Base-by-base conservation (phyloP, 1,140 invertebrate genomes). In the Drosophila burlai region DNA sequence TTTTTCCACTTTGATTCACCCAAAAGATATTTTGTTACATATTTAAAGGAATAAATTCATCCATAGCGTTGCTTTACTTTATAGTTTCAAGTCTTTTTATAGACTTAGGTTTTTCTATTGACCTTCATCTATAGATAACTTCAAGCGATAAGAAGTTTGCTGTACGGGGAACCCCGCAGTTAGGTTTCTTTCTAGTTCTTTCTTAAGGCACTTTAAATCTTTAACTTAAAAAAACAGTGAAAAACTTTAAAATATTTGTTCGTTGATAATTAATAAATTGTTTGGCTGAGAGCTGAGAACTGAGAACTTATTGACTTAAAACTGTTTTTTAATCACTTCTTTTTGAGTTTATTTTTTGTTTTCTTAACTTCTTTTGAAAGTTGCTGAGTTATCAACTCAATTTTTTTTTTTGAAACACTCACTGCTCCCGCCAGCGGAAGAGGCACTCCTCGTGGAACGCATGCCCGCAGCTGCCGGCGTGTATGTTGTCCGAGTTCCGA, bases 361-460 rank as follows among this genome's bases (percentile, higher is more conserved):
- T 11, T 34, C 16, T 6, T 1, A 15, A 16, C 4, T 49, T 31
- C 10, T 6, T 3, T n/a, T 16, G 0, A 8, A 50, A 4, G 24
- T 8, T 11, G 1, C 18, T 29, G 24, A 18, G 10, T 13, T 43
- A 16, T 13, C 6, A 7, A 13, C 7, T 31, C 8, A 9, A 15
- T 16, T 36, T 34, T 13, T 15, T 18, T 3, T 15, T 24, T 8
- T 0, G 10, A 24, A 40, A 2, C 21, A 86, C 82, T 89, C 57
- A 89, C 84, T 85, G 66, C 26, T 66, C 29, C 16, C 49, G 36
- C 84, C 84, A 89, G 29, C 78, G 78, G 11, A 67, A 38, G 26
- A 89, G 71, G 50, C 84, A 89, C 15, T 72, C 46, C 69, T 68
- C 65, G 46, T 89, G 84, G 36, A 85, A 90, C 0, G 69, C 81